Percentiles rank a stretch among this genome's conserved stretches.
These are phyloP conservation scores for Nannobrachium achirus DNA, from an alignment of 2,113 vertebrate species.

Conservation along the genomic window DNA sequence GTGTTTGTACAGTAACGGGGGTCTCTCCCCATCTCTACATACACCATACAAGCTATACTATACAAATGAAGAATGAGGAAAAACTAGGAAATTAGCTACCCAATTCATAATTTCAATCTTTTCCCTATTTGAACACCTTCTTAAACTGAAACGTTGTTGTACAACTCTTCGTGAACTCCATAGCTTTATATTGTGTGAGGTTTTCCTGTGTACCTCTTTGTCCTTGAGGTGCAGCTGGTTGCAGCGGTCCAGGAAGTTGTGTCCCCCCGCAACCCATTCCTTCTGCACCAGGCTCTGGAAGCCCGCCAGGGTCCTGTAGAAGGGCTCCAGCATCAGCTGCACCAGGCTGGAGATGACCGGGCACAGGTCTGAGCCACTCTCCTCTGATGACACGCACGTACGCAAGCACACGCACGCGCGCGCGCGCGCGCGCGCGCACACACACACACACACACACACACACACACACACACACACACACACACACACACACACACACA, in stretches of 20 bases:
- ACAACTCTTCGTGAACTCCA: too few species aligned
- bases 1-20: too few species aligned
- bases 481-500: too few species aligned
- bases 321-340: constrained; percentile 90
- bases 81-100: too few species aligned
- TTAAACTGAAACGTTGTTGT: too few species aligned
- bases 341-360: constrained; percentile 86
- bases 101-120: too few species aligned
- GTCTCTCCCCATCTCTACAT: too few species aligned
- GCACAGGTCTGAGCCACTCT: constrained; percentile 86
- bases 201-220: constrained; percentile 75
- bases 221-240: constrained; percentile 87
- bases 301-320: constrained; percentile 83
- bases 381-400: constrained; percentile 72
- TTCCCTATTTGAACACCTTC: too few species aligned
- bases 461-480: not conserved
- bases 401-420: not conserved
- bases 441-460: not conserved
- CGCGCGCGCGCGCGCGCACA: too few species aligned
- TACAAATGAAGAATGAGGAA: too few species aligned
- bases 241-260: constrained; percentile 86
- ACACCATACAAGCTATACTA: too few species aligned
- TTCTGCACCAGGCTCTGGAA: constrained; percentile 91
- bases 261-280: constrained; percentile 87
- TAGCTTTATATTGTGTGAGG: too few species aligned